A percentile compares a stretch with the other conserved stretches of the same genome.
phyloP scores from a whole-genome alignment of 1,140 invertebrate species.

The Aradophagus sp. region DNA sequence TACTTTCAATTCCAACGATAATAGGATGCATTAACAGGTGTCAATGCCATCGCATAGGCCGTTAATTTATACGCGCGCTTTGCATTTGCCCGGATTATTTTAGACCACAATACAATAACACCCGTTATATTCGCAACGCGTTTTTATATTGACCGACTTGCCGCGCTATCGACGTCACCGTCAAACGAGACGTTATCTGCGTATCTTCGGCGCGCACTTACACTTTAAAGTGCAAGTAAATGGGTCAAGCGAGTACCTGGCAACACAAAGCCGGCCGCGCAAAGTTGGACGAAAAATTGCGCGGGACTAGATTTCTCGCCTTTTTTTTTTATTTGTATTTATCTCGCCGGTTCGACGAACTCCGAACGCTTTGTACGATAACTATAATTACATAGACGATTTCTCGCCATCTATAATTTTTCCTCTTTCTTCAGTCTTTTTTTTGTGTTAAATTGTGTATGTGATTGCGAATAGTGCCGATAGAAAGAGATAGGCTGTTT shows the following conservation, averaged over 20 bases:
- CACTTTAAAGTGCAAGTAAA: slow-evolving; percentile 63
- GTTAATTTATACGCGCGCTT: slow-evolving; percentile 2
- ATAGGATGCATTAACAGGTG: slow-evolving; percentile 23
- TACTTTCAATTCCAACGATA: neutral
- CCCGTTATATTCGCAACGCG: slow-evolving; percentile 5
- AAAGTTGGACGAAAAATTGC: slow-evolving; percentile 2
- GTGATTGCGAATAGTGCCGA: slow-evolving; percentile 15
- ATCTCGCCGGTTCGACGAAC: slow-evolving; percentile 37
- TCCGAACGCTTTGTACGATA: slow-evolving; percentile 29
- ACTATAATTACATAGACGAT: slow-evolving; percentile 37
- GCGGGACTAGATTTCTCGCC: neutral
- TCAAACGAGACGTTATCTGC: slow-evolving; percentile 62
- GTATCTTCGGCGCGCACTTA: slow-evolving; percentile 59
- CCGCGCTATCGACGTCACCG: slow-evolving; percentile 47
- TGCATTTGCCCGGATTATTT: slow-evolving; percentile 8
- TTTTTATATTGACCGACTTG: slow-evolving; percentile 51
- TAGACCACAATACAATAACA: slow-evolving; percentile 4
- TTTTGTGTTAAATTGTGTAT: too few relatives aligned
- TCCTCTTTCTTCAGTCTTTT: too few relatives aligned
- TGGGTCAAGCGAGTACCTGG: slow-evolving; percentile 62
- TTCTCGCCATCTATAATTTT: slow-evolving; percentile 27
- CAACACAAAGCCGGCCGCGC: slow-evolving; percentile 1
- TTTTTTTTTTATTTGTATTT: slow-evolving; percentile 27
- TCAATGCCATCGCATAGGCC: neutral
- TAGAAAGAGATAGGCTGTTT: slow-evolving; percentile 4